Evolutionary conservation across 1,140 invertebrate species (phyloP).

Genomic region (Carposina sasakii): DNA sequence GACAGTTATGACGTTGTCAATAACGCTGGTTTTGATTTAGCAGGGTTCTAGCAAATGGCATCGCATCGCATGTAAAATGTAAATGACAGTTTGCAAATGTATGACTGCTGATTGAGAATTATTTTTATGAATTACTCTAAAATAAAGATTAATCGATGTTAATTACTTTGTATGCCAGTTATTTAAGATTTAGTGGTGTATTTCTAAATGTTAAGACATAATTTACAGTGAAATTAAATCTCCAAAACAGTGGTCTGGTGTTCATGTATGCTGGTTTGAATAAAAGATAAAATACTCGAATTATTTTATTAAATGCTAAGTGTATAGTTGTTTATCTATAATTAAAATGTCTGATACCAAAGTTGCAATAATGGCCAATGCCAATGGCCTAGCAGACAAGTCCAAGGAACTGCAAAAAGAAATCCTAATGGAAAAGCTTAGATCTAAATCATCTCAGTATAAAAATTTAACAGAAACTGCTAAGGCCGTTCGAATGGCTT

Average conservation of each 20-base stretch:
- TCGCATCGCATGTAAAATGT: conserved; percentile 24
- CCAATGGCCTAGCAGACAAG: conserved; percentile 72
- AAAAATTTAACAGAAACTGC: conserved; percentile 88
- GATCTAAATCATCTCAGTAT: conserved; percentile 83
- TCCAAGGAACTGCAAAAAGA: conserved; percentile 84
- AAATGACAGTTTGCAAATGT: conserved; percentile 39
- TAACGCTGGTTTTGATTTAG: no score
- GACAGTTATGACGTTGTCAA: no score
- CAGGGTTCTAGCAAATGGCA: conserved; percentile 44
- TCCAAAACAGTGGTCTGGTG: no score
- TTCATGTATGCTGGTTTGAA: no score
- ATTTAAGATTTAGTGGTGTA: no score
- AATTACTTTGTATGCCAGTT: no score
- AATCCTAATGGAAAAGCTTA: conserved; percentile 90
- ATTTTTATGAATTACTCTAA: conserved; percentile 12
- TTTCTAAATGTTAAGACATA: no score
- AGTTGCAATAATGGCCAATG: conserved; percentile 41
- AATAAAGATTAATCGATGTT: no score
- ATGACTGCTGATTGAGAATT: conserved; percentile 14
- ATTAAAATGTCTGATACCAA: conserved; percentile 59
- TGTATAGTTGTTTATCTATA: no score
- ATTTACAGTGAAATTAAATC: no score
- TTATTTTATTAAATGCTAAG: no score
- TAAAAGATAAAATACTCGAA: no score
- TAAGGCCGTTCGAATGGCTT: conserved; percentile 86